phyloP scores from a whole-genome alignment of 2,797 vertebrate species.

The Sebastes trivittatus region DNA sequence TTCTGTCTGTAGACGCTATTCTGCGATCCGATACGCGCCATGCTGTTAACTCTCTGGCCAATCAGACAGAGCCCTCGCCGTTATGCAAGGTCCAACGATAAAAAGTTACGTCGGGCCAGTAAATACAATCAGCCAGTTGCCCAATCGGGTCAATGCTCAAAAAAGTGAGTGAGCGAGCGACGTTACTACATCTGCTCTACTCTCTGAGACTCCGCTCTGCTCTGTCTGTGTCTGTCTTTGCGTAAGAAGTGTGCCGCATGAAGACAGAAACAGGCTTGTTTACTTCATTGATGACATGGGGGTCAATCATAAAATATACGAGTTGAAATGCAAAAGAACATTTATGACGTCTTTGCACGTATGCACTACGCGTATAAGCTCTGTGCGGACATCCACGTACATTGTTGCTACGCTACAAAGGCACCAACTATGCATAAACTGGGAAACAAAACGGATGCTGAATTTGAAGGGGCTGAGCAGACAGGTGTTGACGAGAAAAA shows the following conservation, averaged over 20 bases:
- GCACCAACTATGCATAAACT: too few relatives aligned
- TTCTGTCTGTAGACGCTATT: background rate
- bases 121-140: background rate
- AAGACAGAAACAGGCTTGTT: background rate
- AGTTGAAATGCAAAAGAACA: background rate
- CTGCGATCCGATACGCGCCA: background rate
- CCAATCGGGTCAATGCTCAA: background rate
- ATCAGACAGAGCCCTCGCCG: background rate
- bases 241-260: too few relatives aligned
- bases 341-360: background rate
- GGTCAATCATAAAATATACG: background rate
- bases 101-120: too few relatives aligned
- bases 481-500: background rate
- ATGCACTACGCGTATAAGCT: background rate
- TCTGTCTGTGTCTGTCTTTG: fast-evolving
- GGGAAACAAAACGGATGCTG: too few relatives aligned
- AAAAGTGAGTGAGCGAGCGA: background rate
- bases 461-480: background rate
- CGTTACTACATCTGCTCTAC: background rate
- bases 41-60: background rate
- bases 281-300: background rate
- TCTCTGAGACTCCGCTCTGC: background rate
- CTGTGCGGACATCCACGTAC: too few relatives aligned
- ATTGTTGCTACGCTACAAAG: too few relatives aligned
- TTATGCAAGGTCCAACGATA: background rate